phyloP scores from a whole-genome alignment of 2,888 invertebrate species.

The Odontothrips loti region DNA sequence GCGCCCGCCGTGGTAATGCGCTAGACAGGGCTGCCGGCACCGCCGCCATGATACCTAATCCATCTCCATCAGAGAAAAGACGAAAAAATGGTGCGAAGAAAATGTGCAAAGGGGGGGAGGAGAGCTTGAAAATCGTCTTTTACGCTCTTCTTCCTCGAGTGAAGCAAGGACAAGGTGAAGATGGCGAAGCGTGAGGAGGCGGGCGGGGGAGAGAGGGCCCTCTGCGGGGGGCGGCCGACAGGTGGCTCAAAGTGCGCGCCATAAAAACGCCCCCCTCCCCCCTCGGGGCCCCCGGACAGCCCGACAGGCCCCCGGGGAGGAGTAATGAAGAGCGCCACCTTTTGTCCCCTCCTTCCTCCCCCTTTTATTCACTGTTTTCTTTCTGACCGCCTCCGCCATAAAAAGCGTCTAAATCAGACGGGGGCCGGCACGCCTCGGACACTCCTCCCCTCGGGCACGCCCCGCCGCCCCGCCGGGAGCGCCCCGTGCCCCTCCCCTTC shows the following conservation, averaged over 20 bases:
- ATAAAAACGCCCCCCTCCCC: neutral
- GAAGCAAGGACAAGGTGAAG: too few species aligned
- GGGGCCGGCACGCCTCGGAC: neutral
- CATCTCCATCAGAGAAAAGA: too few species aligned
- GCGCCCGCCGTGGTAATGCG: too few species aligned
- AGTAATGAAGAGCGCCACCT: neutral
- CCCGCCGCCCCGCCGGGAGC: neutral
- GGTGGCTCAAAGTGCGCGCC: constrained; percentile 4
- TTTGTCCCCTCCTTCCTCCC: constrained; percentile 23
- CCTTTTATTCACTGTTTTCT: constrained; percentile 30
- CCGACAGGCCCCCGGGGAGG: neutral
- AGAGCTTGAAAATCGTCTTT: too few species aligned
- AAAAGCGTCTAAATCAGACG: constrained; percentile 5
- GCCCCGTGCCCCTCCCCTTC: neutral
- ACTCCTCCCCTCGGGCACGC: neutral
- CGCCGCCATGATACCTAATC: too few species aligned
- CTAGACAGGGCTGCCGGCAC: too few species aligned
- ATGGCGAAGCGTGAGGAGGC: neutral
- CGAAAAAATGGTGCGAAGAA: too few species aligned
- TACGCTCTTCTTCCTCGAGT: too few species aligned
- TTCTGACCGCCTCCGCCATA: constrained; percentile 7
- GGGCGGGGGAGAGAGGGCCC: neutral
- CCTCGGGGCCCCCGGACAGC: neutral
- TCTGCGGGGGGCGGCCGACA: neutral
- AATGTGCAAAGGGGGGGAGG: too few species aligned